Base-by-base conservation (phyloP, 2,888 invertebrate genomes). In the Prosapia bicincta region DNA sequence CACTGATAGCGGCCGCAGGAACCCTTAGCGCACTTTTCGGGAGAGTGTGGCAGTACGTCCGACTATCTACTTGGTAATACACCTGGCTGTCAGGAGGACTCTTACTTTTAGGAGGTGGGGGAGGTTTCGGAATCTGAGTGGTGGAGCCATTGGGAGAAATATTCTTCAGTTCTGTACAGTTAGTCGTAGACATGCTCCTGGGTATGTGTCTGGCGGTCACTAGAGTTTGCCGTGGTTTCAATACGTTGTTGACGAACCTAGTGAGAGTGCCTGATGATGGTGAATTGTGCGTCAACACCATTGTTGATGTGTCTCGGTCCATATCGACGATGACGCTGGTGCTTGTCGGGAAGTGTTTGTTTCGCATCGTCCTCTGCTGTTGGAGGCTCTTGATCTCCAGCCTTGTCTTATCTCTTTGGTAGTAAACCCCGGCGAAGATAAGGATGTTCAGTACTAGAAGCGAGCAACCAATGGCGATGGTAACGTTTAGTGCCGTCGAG, bases 371-470 rank as follows among this genome's bases (percentile, higher is more conserved):
- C 43, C 66, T 74, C 43, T 74, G 74, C 65, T 74, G 74, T 66
- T 74, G 69, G 23, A 74, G 69, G n/a, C 65, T 54, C 24, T 74
- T 74, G 24, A 74, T 69, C 43, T 94, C 93, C 82, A 92, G 87
- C 80, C 92, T 87, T 71, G 92, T 91, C 85, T 93, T 92, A 82
- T 91, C 91, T 74, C 91, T 84, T 84, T 94, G 94, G 83, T 94
- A 94, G 84, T 93, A 94, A 13, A 94, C 92, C 3, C 93, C 93
- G 72, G 93, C 93, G 83, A 94, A 94, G 82, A 94, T 93, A 66
- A 94, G 86, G 71, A 94, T 91, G 85, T 94, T 94, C 30, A 94
- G 86, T 80, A 94, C 92, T 73, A 94, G 87, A 75, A 95, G 85
- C 0, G 93, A 92, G 83, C 93, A 93, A 6, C 94, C 94, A 71